Percentiles rank a stretch among this genome's conserved stretches.
Evolutionary conservation across 1,140 invertebrate genomes (phyloP).

Genomic region (Atta colombica): DNA sequence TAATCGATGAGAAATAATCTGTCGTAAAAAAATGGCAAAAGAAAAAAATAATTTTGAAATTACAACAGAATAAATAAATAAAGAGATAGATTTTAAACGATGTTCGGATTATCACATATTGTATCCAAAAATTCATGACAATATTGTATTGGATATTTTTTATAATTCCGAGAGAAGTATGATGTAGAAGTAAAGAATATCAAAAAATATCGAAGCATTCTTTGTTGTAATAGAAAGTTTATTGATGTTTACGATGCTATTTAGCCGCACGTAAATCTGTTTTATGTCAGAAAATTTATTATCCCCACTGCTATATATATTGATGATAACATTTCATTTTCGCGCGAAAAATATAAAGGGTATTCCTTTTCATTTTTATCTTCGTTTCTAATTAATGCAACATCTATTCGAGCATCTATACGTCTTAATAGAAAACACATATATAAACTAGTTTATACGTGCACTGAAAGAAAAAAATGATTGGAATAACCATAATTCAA

Average conservation of each 20-base stretch:
- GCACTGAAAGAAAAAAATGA: too few relatives aligned
- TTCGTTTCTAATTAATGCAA: neutral
- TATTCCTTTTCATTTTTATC: neutral
- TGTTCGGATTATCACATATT: neutral
- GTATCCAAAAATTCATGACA: neutral
- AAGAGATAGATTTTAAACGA: neutral
- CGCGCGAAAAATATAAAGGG: constrained; percentile 13
- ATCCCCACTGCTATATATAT: constrained; percentile 13
- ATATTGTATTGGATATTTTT: constrained; percentile 35
- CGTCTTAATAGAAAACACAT: neutral
- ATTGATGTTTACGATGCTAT: constrained; percentile 56
- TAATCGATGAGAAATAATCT: neutral
- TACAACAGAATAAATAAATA: neutral
- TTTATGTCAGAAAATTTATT: constrained; percentile 56
- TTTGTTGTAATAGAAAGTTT: constrained; percentile 54
- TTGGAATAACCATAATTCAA: too few relatives aligned
- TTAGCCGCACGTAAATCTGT: constrained; percentile 54
- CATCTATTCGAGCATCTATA: neutral
- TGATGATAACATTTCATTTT: constrained; percentile 5
- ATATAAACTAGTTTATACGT: neutral
- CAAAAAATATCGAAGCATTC: constrained; percentile 11
- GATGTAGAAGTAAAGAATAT: neutral
- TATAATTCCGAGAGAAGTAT: constrained; percentile 33
- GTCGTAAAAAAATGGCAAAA: neutral
- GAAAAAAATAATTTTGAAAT: neutral